phyloP scores from a whole-genome alignment of 2,113 vertebrate genomes.

The Corythornis madagascariensis region DNA sequence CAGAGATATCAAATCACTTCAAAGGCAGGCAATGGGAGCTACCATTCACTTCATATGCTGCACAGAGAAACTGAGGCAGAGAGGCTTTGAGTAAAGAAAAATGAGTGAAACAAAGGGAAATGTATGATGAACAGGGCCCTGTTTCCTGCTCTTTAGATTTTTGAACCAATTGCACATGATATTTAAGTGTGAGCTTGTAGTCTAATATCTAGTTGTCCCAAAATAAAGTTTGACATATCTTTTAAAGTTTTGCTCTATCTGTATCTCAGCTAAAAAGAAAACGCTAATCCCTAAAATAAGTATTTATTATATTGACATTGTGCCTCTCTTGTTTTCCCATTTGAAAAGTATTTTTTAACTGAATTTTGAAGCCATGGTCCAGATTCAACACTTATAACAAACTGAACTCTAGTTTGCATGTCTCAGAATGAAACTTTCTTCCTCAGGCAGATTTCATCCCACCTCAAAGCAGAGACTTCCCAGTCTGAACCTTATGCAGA shows the following conservation, averaged over 20 bases:
- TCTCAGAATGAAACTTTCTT: neutral
- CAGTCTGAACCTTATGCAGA: neutral
- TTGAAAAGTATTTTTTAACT: neutral
- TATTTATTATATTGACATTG: neutral
- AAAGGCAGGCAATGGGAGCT: neutral
- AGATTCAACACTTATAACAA: neutral
- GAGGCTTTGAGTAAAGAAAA: neutral
- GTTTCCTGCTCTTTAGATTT: neutral
- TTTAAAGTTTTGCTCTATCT: neutral
- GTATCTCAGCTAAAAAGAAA: neutral
- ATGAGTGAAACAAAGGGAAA: neutral
- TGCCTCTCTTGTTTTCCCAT: neutral
- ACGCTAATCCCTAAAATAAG: fast-evolving
- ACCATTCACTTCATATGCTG: neutral
- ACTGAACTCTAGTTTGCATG: neutral
- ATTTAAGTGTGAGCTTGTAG: neutral
- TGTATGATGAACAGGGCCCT: neutral
- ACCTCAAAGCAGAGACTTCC: neutral
- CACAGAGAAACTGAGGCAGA: neutral
- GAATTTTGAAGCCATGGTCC: neutral
- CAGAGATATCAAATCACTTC: neutral
- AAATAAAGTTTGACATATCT: neutral
- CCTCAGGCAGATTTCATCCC: neutral
- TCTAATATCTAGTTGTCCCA: neutral
- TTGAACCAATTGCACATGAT: neutral